Conservation (phyloP, 1,140 invertebrate genomes). For the Phymastichus coffea region DNA sequence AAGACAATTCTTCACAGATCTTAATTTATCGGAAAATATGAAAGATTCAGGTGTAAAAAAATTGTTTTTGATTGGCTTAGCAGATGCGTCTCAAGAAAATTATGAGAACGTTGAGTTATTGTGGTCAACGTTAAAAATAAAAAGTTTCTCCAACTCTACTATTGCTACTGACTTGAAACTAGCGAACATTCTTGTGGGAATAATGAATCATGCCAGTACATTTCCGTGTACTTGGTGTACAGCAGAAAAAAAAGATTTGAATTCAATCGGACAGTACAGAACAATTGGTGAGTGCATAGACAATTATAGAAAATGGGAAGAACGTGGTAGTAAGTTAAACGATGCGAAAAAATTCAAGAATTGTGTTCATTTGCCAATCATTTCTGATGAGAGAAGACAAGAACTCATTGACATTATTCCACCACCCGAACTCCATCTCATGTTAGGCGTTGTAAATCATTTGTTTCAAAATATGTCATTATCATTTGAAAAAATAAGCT, state of each 20-base stretch:
- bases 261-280: not conserved
- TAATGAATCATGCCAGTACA: no score
- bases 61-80: not conserved
- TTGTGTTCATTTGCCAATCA: slow-evolving; percentile 4
- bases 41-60: no score
- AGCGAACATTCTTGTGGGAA: no score
- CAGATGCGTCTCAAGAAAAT: slow-evolving; percentile 8
- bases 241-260: not conserved
- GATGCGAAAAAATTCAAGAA: slow-evolving; percentile 2
- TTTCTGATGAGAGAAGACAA: not conserved
- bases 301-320: slow-evolving; percentile 11
- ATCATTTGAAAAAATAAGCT: not conserved
- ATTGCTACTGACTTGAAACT: not conserved
- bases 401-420: not conserved
- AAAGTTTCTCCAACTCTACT: slow-evolving; percentile 1
- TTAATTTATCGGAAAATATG: slow-evolving; percentile 8
- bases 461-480: not conserved
- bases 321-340: not conserved
- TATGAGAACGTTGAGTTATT: not conserved
- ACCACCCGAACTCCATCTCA: no score
- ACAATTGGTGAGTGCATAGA: slow-evolving; percentile 1
- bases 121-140: slow-evolving; percentile 10
- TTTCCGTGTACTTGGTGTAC: slow-evolving; percentile 17
- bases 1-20: no score
- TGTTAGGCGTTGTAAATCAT: slow-evolving; percentile 14